Evolutionary conservation across 1,140 invertebrate species (phyloP).

Genomic region (Pseudomyrmex cubaensis): DNA sequence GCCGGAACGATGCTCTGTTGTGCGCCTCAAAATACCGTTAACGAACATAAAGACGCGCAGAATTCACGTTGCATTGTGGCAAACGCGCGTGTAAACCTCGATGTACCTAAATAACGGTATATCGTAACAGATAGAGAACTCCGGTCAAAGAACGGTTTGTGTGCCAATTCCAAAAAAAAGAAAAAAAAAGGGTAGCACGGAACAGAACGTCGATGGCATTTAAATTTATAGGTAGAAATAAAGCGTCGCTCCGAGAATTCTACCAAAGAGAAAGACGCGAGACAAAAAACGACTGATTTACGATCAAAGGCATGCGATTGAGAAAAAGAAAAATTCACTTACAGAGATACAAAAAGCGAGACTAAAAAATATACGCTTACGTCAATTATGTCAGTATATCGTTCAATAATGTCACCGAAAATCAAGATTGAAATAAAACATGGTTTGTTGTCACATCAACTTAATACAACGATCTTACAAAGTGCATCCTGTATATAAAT

Average conservation of each 20-base stretch:
- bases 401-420: neutral
- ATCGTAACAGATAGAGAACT: constrained; percentile 64
- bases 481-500: constrained; percentile 19
- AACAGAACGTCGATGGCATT: neutral
- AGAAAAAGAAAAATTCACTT: constrained; percentile 7
- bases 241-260: neutral
- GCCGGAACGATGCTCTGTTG: constrained; percentile 62
- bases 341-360: neutral
- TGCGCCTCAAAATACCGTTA: constrained; percentile 70
- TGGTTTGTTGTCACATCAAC: neutral
- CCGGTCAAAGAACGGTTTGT: neutral
- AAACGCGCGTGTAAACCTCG: constrained; percentile 54
- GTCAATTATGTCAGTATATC: constrained; percentile 21
- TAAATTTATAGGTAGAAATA: neutral
- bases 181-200: constrained; percentile 21
- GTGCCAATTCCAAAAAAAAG: constrained; percentile 3
- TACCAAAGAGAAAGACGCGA: neutral
- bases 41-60: constrained; percentile 53
- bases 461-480: neutral
- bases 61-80: constrained; percentile 68
- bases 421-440: neutral
- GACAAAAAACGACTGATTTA: neutral
- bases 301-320: neutral
- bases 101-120: constrained; percentile 71
- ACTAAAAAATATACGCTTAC: neutral